These are phyloP conservation scores for Ladona fulva DNA, from an alignment of 1,140 invertebrate species.

Conservation along the genomic window DNA sequence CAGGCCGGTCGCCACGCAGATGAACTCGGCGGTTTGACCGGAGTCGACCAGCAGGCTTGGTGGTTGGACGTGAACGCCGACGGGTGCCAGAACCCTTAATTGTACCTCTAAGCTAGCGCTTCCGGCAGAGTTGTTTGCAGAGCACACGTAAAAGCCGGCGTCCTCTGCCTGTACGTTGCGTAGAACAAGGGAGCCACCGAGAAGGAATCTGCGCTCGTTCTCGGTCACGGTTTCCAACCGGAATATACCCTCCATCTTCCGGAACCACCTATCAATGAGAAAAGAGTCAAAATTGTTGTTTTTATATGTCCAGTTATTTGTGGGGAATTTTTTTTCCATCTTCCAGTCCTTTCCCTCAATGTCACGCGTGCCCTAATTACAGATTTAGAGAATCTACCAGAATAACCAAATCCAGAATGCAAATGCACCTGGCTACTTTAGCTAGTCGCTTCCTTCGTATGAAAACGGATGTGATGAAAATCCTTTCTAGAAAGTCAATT, in stretches of 20 bases:
- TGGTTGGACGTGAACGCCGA: constrained; percentile 31
- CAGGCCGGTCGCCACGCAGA: constrained; percentile 32
- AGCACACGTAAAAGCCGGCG: constrained; percentile 37
- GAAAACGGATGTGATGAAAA: too few relatives aligned
- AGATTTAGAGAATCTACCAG: too few relatives aligned
- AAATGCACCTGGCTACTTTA: too few relatives aligned
- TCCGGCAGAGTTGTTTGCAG: constrained; percentile 36
- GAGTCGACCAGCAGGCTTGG: constrained; percentile 18
- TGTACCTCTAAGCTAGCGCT: constrained; percentile 27
- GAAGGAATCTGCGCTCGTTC: constrained; percentile 24
- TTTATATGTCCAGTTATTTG: too few relatives aligned
- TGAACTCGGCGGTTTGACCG: constrained; percentile 29
- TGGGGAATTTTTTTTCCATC: too few relatives aligned
- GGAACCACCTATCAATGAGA: background rate
- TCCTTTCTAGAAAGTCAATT: too few relatives aligned
- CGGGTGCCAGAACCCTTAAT: constrained; percentile 33
- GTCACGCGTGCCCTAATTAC: too few relatives aligned
- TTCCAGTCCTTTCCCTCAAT: too few relatives aligned
- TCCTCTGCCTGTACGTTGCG: constrained; percentile 28
- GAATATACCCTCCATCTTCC: background rate
- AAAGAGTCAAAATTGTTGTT: too few relatives aligned
- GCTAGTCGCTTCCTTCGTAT: too few relatives aligned
- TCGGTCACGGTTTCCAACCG: constrained; percentile 17
- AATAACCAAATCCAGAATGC: too few relatives aligned
- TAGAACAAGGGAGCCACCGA: constrained; percentile 30